These are phyloP conservation scores for Lithobates sylvaticus DNA, from an alignment of 2,797 vertebrate genomes.

Conservation along the genomic window DNA sequence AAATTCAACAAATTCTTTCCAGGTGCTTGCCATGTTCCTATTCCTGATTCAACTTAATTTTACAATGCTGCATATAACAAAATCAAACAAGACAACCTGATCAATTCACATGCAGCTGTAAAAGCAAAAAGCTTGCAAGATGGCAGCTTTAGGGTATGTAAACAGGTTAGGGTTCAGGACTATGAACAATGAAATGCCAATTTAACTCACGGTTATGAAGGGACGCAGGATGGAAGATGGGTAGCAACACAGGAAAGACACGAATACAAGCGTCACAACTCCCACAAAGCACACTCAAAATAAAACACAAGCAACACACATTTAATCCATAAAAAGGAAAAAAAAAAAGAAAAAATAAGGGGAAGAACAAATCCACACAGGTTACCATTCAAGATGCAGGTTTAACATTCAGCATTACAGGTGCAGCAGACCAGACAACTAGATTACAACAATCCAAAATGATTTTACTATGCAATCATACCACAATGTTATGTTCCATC, in stretches of 20 bases:
- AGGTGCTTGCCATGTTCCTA: conserved; percentile 83
- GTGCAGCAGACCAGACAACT: not conserved
- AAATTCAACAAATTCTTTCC: conserved; percentile 87
- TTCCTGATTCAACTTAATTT: conserved; percentile 68
- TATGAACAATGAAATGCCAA: conserved; percentile 13
- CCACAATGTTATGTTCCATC: too few relatives aligned
- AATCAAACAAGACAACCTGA: conserved; percentile 62
- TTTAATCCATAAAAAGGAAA: too few relatives aligned
- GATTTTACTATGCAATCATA: too few relatives aligned
- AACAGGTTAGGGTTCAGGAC: conserved; percentile 13
- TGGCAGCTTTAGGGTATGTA: conserved; percentile 29
- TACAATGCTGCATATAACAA: conserved; percentile 65
- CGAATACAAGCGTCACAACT: conserved; percentile 23
- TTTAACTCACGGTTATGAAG: conserved; percentile 27
- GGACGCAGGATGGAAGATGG: conserved; percentile 12
- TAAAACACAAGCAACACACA: conserved; percentile 7
- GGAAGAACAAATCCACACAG: not conserved
- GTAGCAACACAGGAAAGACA: conserved; percentile 44
- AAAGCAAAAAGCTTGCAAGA: conserved; percentile 34
- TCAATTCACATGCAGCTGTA: conserved; percentile 39
- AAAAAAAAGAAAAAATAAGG: too few relatives aligned
- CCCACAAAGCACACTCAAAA: not conserved
- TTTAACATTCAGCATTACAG: not conserved
- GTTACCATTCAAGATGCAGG: not conserved
- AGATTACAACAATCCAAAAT: not conserved